These are phyloP conservation scores for Odontomyia ornata DNA, from an alignment of 2,888 invertebrate species.

Conservation along the genomic window DNA sequence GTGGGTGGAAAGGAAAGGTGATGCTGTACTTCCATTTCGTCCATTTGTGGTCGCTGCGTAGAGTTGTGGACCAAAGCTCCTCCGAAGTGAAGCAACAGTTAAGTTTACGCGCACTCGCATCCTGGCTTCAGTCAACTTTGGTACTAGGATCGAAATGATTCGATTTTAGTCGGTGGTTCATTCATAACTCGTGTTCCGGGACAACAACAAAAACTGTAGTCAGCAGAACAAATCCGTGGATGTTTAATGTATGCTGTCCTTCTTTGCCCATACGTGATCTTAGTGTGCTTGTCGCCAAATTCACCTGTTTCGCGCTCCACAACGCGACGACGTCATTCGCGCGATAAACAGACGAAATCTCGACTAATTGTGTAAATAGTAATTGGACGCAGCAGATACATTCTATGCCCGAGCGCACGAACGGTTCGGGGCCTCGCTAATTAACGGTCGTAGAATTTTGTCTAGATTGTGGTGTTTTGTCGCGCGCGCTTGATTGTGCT, in stretches of 20 bases:
- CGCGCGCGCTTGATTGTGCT: neutral
- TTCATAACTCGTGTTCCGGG: neutral
- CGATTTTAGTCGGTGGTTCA: constrained; percentile 4
- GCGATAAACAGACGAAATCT: constrained; percentile 24
- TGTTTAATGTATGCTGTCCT: neutral
- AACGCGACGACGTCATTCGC: neutral
- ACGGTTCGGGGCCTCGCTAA: constrained; percentile 34
- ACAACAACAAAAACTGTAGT: neutral
- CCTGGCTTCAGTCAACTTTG: constrained; percentile 42
- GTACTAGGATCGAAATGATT: constrained; percentile 26
- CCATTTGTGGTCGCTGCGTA: constrained; percentile 19
- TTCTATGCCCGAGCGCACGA: neutral
- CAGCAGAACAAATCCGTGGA: neutral
- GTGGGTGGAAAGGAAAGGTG: constrained; percentile 24
- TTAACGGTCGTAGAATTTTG: constrained; percentile 7
- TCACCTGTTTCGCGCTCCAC: constrained; percentile 1
- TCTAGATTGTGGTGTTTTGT: neutral
- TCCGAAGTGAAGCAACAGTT: constrained; percentile 36
- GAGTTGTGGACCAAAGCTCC: constrained; percentile 31
- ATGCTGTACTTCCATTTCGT: constrained; percentile 30
- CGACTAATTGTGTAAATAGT: constrained; percentile 27
- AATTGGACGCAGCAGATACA: constrained; percentile 12
- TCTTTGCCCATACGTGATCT: neutral
- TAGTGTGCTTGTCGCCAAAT: neutral
- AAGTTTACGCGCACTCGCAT: constrained; percentile 27